These are phyloP conservation scores for Drosophila nr. fundita DNA, from an alignment of 2,888 invertebrate species.

Conservation along the genomic window DNA sequence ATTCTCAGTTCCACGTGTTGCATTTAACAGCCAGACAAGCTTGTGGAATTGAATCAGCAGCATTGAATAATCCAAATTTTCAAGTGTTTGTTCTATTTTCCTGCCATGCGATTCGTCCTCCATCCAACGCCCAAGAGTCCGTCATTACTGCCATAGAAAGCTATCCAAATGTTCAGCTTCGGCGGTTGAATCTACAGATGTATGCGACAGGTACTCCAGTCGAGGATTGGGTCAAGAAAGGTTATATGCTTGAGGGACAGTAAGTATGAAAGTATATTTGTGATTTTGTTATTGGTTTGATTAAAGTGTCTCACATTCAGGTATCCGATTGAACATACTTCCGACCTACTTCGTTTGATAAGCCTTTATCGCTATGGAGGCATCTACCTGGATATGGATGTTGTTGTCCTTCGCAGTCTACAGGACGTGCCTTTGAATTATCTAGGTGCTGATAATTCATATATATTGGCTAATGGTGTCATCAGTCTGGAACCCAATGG, in stretches of 20 bases:
- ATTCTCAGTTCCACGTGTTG: constrained; percentile 43
- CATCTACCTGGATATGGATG: constrained; percentile 91
- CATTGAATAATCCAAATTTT: constrained; percentile 81
- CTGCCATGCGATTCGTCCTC: constrained; percentile 68
- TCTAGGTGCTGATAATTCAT: constrained; percentile 86
- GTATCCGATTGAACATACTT: constrained; percentile 69
- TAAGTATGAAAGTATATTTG: not conserved
- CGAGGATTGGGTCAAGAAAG: constrained; percentile 80
- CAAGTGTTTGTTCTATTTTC: constrained; percentile 83
- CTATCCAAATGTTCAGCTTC: constrained; percentile 81
- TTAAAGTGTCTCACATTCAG: not conserved
- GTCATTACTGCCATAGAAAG: constrained; percentile 73
- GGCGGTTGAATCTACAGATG: constrained; percentile 80
- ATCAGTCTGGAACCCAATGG: constrained; percentile 86
- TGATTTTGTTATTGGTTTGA: not conserved
- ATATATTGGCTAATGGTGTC: constrained; percentile 88
- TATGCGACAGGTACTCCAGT: constrained; percentile 82
- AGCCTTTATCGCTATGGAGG: constrained; percentile 91
- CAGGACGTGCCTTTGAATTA: constrained; percentile 59
- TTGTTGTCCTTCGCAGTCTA: constrained; percentile 87
- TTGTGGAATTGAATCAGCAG: constrained; percentile 85
- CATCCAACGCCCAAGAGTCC: constrained; percentile 22
- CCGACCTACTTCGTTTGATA: constrained; percentile 82
- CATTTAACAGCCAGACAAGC: constrained; percentile 81
- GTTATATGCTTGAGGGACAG: constrained; percentile 73